phyloP scores from a whole-genome alignment of 2,888 invertebrate species.

The Tenthredo notha region DNA sequence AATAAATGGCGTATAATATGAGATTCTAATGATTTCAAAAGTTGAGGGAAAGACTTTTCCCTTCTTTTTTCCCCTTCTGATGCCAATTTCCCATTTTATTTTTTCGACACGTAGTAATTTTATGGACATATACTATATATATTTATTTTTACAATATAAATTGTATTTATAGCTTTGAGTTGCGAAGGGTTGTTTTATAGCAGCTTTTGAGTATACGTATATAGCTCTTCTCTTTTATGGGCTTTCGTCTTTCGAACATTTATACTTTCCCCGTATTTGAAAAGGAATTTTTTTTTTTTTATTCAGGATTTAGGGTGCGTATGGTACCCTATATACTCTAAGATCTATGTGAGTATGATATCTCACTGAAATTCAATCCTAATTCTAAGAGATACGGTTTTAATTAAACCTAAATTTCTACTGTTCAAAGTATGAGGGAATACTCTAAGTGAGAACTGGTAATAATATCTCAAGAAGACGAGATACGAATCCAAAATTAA shows the following conservation, averaged over 20 bases:
- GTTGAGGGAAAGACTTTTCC: background rate
- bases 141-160: slow-evolving; percentile 28
- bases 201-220: slow-evolving; percentile 16
- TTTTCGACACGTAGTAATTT: slow-evolving; percentile 54
- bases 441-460: background rate
- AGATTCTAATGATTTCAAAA: background rate
- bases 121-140: background rate
- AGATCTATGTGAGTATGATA: background rate
- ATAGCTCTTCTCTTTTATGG: slow-evolving; percentile 37
- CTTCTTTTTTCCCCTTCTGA: background rate
- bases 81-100: slow-evolving; percentile 13
- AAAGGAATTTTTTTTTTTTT: slow-evolving; percentile 13
- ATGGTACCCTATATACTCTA: too few species aligned
- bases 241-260: slow-evolving; percentile 14
- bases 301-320: background rate
- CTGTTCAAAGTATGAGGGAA: background rate
- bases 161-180: slow-evolving; percentile 28
- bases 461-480: background rate
- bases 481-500: slow-evolving; percentile 8
- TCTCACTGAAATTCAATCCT: background rate
- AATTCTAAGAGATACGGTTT: background rate
- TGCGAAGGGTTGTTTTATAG: slow-evolving; percentile 39
- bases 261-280: slow-evolving; percentile 31
- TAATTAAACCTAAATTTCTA: background rate
- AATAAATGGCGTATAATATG: background rate